Base-by-base conservation (phyloP, 2,888 invertebrate genomes). In the Pyrrhosoma nymphula region DNA sequence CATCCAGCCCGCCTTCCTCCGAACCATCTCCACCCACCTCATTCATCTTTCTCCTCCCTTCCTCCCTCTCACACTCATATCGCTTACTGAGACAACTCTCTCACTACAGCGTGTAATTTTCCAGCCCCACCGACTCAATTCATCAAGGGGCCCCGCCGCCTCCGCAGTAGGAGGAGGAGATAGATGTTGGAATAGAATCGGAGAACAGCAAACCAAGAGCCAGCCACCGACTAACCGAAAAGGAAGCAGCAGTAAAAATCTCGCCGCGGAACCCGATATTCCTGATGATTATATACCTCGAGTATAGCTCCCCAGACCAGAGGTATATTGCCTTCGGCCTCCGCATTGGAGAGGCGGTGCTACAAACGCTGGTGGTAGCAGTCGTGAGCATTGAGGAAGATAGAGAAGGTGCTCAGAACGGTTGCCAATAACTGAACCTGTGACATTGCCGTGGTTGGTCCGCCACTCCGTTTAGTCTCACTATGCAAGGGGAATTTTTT, bases 1-100 rank as follows among this genome's bases (percentile, higher is more conserved):
- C 16, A 63, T 63, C 39, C 63, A 12, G 39, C 63, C 63, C 60
- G n/a, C n/a, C 90, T 30, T 8, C 89, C 16, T 89, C n/a, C 47
- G 35, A 0, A 16, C 82, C 82, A 20, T 56, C n/a, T 89, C 89
- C 89, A 26, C 56, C 56, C 69, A n/a, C 93, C 47, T 75, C 93
- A 93, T 93, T 69, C 93, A 93, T 93, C 93, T 93, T 93, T 69
- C 93, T 75, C 39, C 20, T n/a, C 47, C 35, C 93, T 93, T 47
- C 91, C 47, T 10, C 93, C 16, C 93, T 93, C 93, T 47, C 47
- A 47, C 47, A 75, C 47, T 75, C 93, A 69, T 93, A 93, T 93
- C 93, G 93, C 69, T 93, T 93, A 93, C 93, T 69, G 69, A 69
- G 93, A 69, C 93, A 93, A 93, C 69, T 93, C 93, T 69, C 69